Base-by-base conservation (phyloP, 2,888 invertebrate genomes). In the Phrixothrix hirtus region DNA sequence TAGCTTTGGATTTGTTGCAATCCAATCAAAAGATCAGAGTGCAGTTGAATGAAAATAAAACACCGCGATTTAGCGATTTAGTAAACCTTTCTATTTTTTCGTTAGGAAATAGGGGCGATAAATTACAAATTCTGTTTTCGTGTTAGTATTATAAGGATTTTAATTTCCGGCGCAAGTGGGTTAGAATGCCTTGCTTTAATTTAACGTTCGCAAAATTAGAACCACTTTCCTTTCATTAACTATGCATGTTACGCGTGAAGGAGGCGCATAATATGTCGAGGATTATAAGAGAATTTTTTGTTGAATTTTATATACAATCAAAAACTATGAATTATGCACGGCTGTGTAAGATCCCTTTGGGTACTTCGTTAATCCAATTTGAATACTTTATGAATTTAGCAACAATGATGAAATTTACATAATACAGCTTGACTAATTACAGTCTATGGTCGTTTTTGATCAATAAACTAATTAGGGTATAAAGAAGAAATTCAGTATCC, bases 21-120 rank as follows among this genome's bases (percentile, higher is more conserved):
- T 38, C 46, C 46, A 46, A 46, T 46, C 46, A 46, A 38, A 38
- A 46, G 46, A 46, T 46, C 38, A 38, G 38, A 46, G 38, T 45
- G 37, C 45, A 45, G 14, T 27, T 45, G 36, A 45, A 45, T 30
- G 30, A 45, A 45, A 36, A 45, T 36, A 41, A 41, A 41, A 41
- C 41, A 31, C 13, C 29, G 12, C 29, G 31, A 31, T 31, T 31
- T 39, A 30, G 27, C 27, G 39, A 39, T 16, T 39, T 11, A 29
- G 12, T 5, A 7, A 21, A 21, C 21, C 21, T 21, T 21, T 3
- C 21, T 21, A 3, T 5, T 21, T 5, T 3, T 21, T 21, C 21
- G 21, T 21, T 21, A 21, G 21, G 21, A 31, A 31, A 31, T 11
- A 11, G 29, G 9, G 7, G 29, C 7, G 11, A 31, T 31, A 31